Percentiles rank a stretch among this genome's conserved stretches.
These are phyloP conservation scores for Sarcophaga carnaria DNA, from an alignment of 2,888 invertebrate species.

Conservation along the genomic window DNA sequence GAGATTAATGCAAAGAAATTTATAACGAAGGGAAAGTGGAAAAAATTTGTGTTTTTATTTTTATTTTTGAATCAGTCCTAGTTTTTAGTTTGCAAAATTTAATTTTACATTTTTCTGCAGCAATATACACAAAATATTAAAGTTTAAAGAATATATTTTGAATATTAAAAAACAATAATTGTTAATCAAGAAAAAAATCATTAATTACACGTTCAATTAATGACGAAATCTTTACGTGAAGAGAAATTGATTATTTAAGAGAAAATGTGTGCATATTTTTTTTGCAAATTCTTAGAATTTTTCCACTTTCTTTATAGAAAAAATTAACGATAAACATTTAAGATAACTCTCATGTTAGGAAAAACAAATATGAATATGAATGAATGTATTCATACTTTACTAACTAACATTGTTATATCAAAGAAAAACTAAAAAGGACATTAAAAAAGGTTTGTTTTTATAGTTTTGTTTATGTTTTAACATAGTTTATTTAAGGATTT, in stretches of 20 bases:
- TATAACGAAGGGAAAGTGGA: no score
- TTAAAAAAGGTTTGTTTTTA: conserved; percentile 47
- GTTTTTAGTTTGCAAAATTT: no score
- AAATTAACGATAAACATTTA: no score
- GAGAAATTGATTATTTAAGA: neutral
- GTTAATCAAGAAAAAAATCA: neutral
- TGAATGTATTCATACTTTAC: conserved; percentile 33
- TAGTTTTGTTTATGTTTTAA: conserved; percentile 66
- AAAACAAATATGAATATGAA: neutral
- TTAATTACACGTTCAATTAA: neutral
- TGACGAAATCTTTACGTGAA: neutral
- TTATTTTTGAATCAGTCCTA: no score
- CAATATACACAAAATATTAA: no score
- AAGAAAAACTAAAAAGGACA: conserved; percentile 58
- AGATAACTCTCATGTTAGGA: no score
- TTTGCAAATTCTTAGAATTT: no score
- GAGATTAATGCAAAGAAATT: no score
- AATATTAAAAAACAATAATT: neutral
- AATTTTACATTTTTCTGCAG: no score
- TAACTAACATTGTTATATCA: conserved; percentile 40
- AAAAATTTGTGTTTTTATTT: no score
- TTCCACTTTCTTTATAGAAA: neutral
- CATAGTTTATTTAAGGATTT: conserved; percentile 70
- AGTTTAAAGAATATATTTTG: neutral
- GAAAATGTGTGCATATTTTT: no score